phyloP scores from a whole-genome alignment of 2,888 invertebrate species.

The Coenonympha glycerion region DNA sequence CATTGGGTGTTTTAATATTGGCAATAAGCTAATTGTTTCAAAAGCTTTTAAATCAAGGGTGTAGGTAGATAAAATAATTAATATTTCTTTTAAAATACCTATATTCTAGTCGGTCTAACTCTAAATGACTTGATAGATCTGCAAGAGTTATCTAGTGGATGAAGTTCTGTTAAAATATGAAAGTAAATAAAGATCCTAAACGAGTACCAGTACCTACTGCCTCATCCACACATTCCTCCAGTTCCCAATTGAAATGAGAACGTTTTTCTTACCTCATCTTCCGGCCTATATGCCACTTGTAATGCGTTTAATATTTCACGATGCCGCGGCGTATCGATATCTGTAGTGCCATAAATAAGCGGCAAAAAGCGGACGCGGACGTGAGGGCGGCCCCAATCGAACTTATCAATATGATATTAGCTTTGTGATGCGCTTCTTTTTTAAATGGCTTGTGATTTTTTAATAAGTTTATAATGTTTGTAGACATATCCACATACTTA shows the following conservation, averaged over 20 bases:
- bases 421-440: slow-evolving; percentile 29
- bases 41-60: too few relatives aligned
- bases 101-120: too few relatives aligned
- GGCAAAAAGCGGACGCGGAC: slow-evolving; percentile 55
- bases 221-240: slow-evolving; percentile 39
- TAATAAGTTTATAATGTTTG: slow-evolving; percentile 1
- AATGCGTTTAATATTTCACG: slow-evolving; percentile 77
- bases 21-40: too few relatives aligned
- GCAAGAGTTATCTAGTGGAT: too few relatives aligned
- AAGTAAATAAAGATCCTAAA: too few relatives aligned
- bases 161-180: too few relatives aligned
- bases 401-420: slow-evolving; percentile 73
- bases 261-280: slow-evolving; percentile 71
- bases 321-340: slow-evolving; percentile 70
- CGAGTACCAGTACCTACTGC: not conserved
- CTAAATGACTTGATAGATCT: too few relatives aligned
- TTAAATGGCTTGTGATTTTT: slow-evolving; percentile 14
- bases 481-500: not conserved
- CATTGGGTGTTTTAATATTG: too few relatives aligned
- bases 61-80: too few relatives aligned
- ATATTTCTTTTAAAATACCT: too few relatives aligned
- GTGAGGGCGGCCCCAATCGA: slow-evolving; percentile 53
- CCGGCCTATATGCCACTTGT: slow-evolving; percentile 72
- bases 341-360: slow-evolving; percentile 68
- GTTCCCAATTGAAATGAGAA: slow-evolving; percentile 48